Base-by-base conservation (phyloP, 1,140 invertebrate species). In the Hestina assimilis region DNA sequence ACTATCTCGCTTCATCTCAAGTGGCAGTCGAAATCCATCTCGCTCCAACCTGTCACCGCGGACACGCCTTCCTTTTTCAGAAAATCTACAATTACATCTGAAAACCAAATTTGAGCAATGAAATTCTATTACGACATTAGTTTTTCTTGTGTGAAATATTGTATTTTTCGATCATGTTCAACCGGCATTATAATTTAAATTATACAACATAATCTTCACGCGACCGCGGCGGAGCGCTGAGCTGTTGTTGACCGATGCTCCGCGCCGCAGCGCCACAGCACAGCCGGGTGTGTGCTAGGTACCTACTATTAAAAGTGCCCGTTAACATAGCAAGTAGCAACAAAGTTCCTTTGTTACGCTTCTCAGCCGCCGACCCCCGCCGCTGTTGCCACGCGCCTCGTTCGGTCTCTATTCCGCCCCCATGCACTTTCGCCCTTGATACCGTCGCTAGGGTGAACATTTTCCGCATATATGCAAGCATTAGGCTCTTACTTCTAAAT, bases 191-290 rank as follows among this genome's bases (percentile, higher is more conserved):
- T n/a, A n/a, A n/a, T n/a, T n/a, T n/a, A n/a, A n/a, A n/a, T 29
- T 7, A 5, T 29, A 0, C n/a, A 9, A 5, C 9, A 29, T 29
- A 29, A 12, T 31, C 5, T 5, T 11, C 12, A 28, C 26, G 12
- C 14, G 9, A 17, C 28, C 19, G 17, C 9, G 5, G 0, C 12
- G 15, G 26, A 7, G 48, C 57, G 53, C 61, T 59, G 62, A 68
- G 61, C 66, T 68, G 66, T 59, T 66, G 8, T 1, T 31, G 48
- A 67, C 53, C 63, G 59, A 66, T 62, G 41, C 31, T 20, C 46
- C 29, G 8, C 51, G 0, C 40, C 17, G 19, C 28, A 5, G 11
- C 15, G 5, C 23, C 7, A 23, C 8, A 8, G 19, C 8, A 4
- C 52, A 9, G 21, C 6, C 43, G 40, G 42, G 47, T 56, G 53